Evolutionary conservation across 37 sponge, comb jelly and placozoan genomes (phyloP).

Genomic region (Axinella damicornis): DNA sequence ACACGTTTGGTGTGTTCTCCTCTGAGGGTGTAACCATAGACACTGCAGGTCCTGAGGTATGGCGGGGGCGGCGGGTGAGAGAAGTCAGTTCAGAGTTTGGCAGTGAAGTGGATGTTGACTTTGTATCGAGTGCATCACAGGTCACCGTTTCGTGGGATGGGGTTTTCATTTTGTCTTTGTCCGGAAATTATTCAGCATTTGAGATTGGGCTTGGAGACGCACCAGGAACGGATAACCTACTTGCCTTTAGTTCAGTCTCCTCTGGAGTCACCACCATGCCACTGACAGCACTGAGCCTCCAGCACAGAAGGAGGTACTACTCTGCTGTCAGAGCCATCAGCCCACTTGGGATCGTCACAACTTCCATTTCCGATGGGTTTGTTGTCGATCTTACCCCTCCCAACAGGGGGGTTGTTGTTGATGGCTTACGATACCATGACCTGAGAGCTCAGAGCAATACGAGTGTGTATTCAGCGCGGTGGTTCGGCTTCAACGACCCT

Average conservation of each 20-base stretch:
- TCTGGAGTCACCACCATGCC: background rate
- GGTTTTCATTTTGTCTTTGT: slow-evolving; percentile 49
- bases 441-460: slow-evolving; percentile 37
- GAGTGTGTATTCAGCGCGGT: background rate
- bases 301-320: slow-evolving; percentile 44
- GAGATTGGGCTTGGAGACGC: slow-evolving; percentile 62
- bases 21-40: slow-evolving; percentile 74
- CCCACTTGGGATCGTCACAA: slow-evolving; percentile 5
- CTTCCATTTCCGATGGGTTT: slow-evolving; percentile 74
- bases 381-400: slow-evolving; percentile 69
- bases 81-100: slow-evolving; percentile 11
- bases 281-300: slow-evolving; percentile 12
- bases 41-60: slow-evolving; percentile 10
- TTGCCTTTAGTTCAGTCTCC: slow-evolving; percentile 1
- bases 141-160: slow-evolving; percentile 57
- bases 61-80: slow-evolving; percentile 34
- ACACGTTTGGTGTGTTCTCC: slow-evolving; percentile 47
- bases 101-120: slow-evolving; percentile 51
- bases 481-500: slow-evolving; percentile 76
- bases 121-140: background rate
- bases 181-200: slow-evolving; percentile 16
- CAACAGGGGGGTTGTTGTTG: slow-evolving; percentile 45
- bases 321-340: slow-evolving; percentile 35
- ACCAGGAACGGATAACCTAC: slow-evolving; percentile 52
- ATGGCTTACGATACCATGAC: slow-evolving; percentile 21